Base-by-base conservation (phyloP, 64 coral and sea anemone genomes). In the Trachythela sp. region DNA sequence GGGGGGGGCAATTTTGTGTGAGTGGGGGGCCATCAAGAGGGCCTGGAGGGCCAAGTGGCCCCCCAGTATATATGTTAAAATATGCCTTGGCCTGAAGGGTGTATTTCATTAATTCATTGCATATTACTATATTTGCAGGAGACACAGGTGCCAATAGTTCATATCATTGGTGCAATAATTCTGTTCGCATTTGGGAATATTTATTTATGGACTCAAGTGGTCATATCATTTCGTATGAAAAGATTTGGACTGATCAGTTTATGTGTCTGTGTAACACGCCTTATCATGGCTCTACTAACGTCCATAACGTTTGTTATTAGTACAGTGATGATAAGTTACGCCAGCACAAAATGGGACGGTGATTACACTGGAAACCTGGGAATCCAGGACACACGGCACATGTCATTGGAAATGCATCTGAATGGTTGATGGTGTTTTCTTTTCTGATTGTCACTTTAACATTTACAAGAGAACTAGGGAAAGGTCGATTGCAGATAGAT, bases 191-290 rank as follows among this genome's bases (percentile, higher is more conserved):
- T 39, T 80, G 75, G 75, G 20, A 80, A 80, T 39, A 80, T 80
- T 36, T 80, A 80, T 35, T 2, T 39, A 15, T 80, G 75, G 75
- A 22, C 35, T 37, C 75, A 80, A 80, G 75, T 80, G 30, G 75
- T 80, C 34, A 38, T 80, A 6, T 80, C 75, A 80, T 80, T 39
- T 37, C 37, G 13, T 39, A 80, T 80, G 75, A 80, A 39, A 80
- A 39, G 30, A 35, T 35, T 80, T 80, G 75, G 75, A 39, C 0
- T 80, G 31, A 39, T 80, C 13, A 30, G 75, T 35, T 14, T 0
- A 37, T 30, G 75, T 14, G 34, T 80, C 33, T 39, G 8, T 35
- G 20, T 2, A 35, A 30, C 30, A 37, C 8, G 75, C 13, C 37
- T 80, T 15, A 36, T 80, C 34, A 34, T 80, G 31, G 31, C 33